A percentile compares a stretch with the other conserved stretches of the same genome.
These are phyloP conservation scores for Mustela lutreola DNA, from an alignment of 2,113 vertebrate genomes.

Conservation along the genomic window DNA sequence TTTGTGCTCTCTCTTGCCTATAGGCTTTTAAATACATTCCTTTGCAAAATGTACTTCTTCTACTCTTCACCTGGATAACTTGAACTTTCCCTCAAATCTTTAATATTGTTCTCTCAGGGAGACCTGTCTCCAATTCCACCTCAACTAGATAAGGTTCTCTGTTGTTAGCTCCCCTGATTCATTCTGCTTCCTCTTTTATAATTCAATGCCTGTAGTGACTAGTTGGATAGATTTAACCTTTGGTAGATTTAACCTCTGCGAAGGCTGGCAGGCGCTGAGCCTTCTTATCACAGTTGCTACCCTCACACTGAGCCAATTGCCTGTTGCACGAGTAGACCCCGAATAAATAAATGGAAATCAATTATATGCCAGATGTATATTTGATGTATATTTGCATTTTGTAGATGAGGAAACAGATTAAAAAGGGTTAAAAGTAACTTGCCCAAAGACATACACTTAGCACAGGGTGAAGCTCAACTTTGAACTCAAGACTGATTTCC, in stretches of 20 bases:
- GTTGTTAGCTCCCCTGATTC: neutral
- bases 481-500: neutral
- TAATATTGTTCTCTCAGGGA: neutral
- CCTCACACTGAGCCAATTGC: neutral
- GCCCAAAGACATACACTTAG: neutral
- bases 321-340: neutral
- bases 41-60: neutral
- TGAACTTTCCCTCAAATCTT: neutral
- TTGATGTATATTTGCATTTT: neutral
- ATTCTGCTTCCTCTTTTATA: neutral
- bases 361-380: neutral
- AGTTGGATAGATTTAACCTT: neutral
- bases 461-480: neutral
- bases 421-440: constrained; percentile 32
- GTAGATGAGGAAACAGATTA: constrained; percentile 46
- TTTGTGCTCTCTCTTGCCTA: neutral
- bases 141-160: neutral
- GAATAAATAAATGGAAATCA: constrained; percentile 38
- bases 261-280: neutral
- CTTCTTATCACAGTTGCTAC: neutral
- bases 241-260: neutral
- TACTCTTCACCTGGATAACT: neutral
- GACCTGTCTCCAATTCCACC: neutral
- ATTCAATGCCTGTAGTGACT: neutral
- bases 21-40: neutral